Base-by-base conservation (phyloP, 2,797 vertebrate species). In the Perodicticus potto region DNA sequence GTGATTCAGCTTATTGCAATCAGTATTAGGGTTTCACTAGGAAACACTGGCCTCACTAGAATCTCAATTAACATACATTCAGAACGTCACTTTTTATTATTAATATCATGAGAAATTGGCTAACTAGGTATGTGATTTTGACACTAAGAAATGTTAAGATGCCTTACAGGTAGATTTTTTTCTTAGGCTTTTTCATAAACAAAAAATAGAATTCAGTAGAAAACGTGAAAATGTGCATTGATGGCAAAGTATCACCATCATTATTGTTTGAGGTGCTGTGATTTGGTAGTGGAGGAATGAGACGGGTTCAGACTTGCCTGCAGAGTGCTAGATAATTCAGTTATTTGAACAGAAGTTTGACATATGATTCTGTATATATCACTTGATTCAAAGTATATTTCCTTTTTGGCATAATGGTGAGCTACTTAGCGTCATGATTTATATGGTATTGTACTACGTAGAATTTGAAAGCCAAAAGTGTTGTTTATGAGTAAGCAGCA, bases 71-170 rank as follows among this genome's bases (percentile, higher is more conserved):
- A 63, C 82, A 81, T 1, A 29, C 29, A 59, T 93, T 61, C 65
- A 87, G 22, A 77, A 55, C 77, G 57, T 43, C 82, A 34, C 13
- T 53, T 92, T 91, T 80, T 86, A 63, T 82, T 81, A 74, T n/a
- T 82, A 13, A 14, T 70, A 43, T 49, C 19, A 80, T 37, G 27
- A 95, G 23, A 63, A 73, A 70, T 10, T 61, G 63, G 32, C 32
- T 63, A 40, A 83, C 37, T 19, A 94, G n/a, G 3, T 85, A 2
- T 90, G 2, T 86, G 32, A 90, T 87, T 76, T 37, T 81, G 29
- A 89, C 16, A 45, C 19, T 70, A 72, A 81, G 29, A 9, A 84
- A 86, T 91, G 76, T 25, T 25, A 85, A 70, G 57, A 82, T 29
- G 32, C 20, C 25, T 65, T 94, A 90, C 11, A 29, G 37, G 40